Evolutionary conservation across 2,113 vertebrate genomes (phyloP).

Genomic region (Brachypteracias leptosomus): DNA sequence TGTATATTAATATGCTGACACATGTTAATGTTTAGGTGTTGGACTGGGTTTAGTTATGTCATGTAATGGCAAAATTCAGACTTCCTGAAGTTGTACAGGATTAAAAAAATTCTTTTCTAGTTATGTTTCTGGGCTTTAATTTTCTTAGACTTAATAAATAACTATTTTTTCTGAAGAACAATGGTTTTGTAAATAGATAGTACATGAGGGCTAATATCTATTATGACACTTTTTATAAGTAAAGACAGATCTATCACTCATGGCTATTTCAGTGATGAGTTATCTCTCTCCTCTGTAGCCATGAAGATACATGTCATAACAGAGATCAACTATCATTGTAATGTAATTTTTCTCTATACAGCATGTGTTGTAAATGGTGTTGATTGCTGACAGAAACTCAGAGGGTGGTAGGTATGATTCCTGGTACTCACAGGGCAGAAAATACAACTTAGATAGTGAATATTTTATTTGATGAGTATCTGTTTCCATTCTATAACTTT

Average conservation of each 20-base stretch:
- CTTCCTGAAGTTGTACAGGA: background rate
- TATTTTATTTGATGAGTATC: background rate
- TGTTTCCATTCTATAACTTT: background rate
- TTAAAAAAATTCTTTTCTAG: background rate
- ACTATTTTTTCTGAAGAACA: background rate
- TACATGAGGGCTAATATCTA: constrained; percentile 11
- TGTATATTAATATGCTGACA: background rate
- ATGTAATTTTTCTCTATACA: constrained; percentile 47
- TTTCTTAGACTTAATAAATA: constrained; percentile 6
- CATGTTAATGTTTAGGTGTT: background rate
- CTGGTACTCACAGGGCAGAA: background rate
- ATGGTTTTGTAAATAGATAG: background rate
- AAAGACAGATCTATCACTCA: constrained; percentile 29
- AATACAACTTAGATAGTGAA: background rate
- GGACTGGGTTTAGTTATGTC: background rate
- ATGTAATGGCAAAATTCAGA: background rate
- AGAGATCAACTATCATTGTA: constrained; percentile 62
- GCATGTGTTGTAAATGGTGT: constrained; percentile 45
- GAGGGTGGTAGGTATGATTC: constrained; percentile 5
- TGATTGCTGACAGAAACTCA: constrained; percentile 57
- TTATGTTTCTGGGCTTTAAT: background rate
- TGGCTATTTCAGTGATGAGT: constrained; percentile 52
- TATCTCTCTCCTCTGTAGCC: constrained; percentile 32
- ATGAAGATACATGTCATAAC: constrained; percentile 70
- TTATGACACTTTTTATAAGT: constrained; percentile 59